Conservation (phyloP, 2,797 vertebrate genomes). For the Antrozous pallidus region DNA sequence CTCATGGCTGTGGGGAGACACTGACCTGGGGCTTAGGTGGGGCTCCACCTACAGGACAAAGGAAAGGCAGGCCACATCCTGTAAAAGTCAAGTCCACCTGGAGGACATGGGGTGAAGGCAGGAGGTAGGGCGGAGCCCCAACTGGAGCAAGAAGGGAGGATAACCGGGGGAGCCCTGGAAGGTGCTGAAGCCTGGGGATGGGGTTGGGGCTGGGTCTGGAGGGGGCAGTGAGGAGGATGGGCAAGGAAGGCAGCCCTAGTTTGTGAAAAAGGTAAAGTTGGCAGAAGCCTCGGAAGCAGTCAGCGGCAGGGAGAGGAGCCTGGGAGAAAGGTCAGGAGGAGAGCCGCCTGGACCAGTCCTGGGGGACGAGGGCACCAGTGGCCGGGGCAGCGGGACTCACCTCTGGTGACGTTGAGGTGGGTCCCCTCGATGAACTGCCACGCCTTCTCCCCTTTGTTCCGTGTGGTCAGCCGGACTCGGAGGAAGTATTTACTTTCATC, state of each 20-base stretch:
- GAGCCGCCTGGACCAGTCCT: neutral
- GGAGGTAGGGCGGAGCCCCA: neutral
- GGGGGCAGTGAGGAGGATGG: accelerated
- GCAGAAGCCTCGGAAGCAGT: neutral
- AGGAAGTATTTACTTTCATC: neutral
- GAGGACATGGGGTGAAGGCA: accelerated
- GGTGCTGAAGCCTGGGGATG: accelerated
- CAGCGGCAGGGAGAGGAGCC: neutral
- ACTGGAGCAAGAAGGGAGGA: too few relatives aligned
- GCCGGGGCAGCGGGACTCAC: neutral
- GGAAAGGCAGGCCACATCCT: neutral
- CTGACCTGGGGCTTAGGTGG: neutral
- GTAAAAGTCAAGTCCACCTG: neutral
- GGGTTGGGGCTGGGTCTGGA: neutral
- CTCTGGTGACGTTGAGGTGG: accelerated
- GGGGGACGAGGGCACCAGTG: too few relatives aligned
- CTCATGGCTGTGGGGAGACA: too few relatives aligned
- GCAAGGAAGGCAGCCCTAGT: neutral
- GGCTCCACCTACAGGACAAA: neutral
- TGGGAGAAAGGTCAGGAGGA: neutral
- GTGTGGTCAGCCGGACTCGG: accelerated
- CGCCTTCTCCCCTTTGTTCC: accelerated
- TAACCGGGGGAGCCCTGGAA: neutral
- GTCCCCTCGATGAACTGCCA: neutral
- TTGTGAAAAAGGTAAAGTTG: neutral